Conservation (phyloP, 1,140 invertebrate species). For the Teleogryllus occipitalis region DNA sequence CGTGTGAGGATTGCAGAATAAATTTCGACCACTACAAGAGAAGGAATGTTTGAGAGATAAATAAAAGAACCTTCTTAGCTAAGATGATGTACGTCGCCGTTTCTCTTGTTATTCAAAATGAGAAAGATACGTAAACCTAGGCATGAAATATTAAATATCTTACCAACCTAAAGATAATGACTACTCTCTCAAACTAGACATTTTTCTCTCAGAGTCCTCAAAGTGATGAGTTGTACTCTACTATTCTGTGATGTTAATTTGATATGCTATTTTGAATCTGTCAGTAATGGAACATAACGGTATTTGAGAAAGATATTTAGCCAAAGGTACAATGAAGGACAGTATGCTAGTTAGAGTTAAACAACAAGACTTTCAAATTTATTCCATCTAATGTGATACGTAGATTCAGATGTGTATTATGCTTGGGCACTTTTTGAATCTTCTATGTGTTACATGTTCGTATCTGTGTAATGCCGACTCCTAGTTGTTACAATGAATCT, state of each 20-base stretch:
- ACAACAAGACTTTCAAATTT: not conserved
- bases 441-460: conserved; percentile 1
- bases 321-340: not conserved
- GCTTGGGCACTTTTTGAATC: not conserved
- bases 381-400: not conserved
- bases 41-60: not conserved
- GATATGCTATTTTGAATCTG: not conserved
- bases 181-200: not conserved
- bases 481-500: not conserved
- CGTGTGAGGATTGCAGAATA: not conserved
- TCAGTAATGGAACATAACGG: not conserved
- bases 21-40: not conserved
- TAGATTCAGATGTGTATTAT: not conserved
- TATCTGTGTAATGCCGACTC: not conserved
- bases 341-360: not conserved
- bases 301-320: not conserved
- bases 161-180: not conserved
- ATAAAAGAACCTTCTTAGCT: no score
- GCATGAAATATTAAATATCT: not conserved
- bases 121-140: no score
- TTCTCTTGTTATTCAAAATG: no score
- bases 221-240: not conserved
- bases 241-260: conserved; percentile 1
- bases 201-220: not conserved
- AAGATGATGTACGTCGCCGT: no score